These are phyloP conservation scores for Nyctalus aviator DNA, from an alignment of 2,797 vertebrate species.

Conservation along the genomic window DNA sequence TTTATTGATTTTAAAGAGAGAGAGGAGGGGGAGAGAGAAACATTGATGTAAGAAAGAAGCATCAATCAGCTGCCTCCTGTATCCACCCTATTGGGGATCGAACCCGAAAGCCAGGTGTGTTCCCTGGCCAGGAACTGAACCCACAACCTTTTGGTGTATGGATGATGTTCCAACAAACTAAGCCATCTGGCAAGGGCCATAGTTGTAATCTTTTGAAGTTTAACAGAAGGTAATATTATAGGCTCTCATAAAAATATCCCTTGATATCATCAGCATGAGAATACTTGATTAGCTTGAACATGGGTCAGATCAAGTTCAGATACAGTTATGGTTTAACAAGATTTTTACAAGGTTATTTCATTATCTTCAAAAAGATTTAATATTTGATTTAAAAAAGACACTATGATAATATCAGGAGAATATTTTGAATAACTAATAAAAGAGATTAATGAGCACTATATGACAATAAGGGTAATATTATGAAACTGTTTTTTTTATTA, in stretches of 20 bases:
- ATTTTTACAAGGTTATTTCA: slow-evolving; percentile 58
- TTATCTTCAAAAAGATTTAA: slow-evolving; percentile 58
- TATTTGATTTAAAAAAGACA: slow-evolving; percentile 52
- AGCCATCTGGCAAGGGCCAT: not conserved
- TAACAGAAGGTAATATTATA: slow-evolving; percentile 42
- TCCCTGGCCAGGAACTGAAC: not conserved
- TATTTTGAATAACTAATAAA: slow-evolving; percentile 65
- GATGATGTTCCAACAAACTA: not conserved
- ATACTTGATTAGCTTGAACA: slow-evolving; percentile 28
- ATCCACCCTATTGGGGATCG: not conserved
- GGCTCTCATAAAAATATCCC: slow-evolving; percentile 54
- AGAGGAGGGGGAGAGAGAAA: not conserved
- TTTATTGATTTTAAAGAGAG: not conserved
- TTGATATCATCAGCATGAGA: slow-evolving; percentile 37
- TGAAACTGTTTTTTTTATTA: slow-evolving; percentile 3
- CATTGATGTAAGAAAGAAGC: not conserved
- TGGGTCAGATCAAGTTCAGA: slow-evolving; percentile 55
- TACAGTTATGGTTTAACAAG: slow-evolving; percentile 52
- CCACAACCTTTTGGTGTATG: not conserved
- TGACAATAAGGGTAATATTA: slow-evolving; percentile 43
- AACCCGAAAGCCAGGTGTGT: not conserved
- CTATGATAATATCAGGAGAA: not conserved
- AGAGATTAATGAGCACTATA: slow-evolving; percentile 41
- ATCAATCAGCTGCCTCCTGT: not conserved
- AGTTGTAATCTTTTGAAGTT: slow-evolving; percentile 58